A percentile compares a stretch with the other conserved stretches of the same genome.
Conservation (phyloP, 2,888 invertebrate species). For the Piscicola geometra region DNA sequence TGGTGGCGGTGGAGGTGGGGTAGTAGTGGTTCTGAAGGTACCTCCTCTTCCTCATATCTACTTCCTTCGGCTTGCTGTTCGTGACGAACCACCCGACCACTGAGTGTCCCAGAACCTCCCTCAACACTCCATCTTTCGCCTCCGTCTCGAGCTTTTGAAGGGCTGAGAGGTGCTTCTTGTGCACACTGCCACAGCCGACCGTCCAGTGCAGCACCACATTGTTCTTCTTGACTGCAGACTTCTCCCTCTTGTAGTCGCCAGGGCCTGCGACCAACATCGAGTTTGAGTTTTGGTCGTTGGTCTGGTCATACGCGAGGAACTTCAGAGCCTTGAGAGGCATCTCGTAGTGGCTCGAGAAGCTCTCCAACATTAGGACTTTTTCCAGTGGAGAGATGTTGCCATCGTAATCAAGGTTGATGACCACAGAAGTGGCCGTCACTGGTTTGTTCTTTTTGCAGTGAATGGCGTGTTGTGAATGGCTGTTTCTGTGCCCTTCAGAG, state of each 20-base stretch:
- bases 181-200: constrained; percentile 29
- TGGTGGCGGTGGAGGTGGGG: constrained; percentile 25
- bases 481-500: background rate
- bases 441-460: constrained; percentile 10
- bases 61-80: constrained; percentile 13
- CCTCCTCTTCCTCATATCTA: constrained; percentile 11
- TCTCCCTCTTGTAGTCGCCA: background rate
- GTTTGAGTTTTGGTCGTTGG: background rate
- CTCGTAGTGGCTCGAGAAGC: constrained; percentile 13
- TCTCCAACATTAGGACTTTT: constrained; percentile 3
- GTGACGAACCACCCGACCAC: constrained; percentile 32
- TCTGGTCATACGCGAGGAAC: background rate
- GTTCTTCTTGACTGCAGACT: background rate
- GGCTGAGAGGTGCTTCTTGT: constrained; percentile 19
- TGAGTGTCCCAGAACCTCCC: background rate
- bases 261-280: constrained; percentile 25
- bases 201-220: constrained; percentile 8
- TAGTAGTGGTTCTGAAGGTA: background rate
- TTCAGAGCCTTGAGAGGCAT: constrained; percentile 5
- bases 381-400: too few species aligned
- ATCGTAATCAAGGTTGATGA: background rate
- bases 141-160: constrained; percentile 24
- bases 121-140: constrained; percentile 2
- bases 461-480: background rate
- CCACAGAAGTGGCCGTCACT: background rate